These are phyloP conservation scores for Idaea straminata DNA, from an alignment of 2,888 invertebrate species.

Conservation along the genomic window DNA sequence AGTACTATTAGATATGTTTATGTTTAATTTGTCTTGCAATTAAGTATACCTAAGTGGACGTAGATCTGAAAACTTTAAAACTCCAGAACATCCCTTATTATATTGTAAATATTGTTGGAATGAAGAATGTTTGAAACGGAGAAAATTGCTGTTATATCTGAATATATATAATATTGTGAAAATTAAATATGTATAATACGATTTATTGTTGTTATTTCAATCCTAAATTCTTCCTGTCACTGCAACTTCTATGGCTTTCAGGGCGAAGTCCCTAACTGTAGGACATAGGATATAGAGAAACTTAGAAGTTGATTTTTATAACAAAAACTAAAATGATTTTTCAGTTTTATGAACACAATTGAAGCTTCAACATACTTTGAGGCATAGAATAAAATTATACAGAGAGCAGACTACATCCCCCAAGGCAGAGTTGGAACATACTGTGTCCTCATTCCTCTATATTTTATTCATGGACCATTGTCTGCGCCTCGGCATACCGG, in stretches of 20 bases:
- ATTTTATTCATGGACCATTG: constrained; percentile 56
- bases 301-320: neutral
- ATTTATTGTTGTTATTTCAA: constrained; percentile 37
- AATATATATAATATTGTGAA: constrained; percentile 64
- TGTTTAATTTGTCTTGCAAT: neutral
- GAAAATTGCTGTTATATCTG: constrained; percentile 68
- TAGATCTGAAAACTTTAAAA: neutral
- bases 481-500: constrained; percentile 29
- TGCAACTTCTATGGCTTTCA: too few relatives aligned
- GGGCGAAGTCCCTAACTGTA: neutral
- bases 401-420: constrained; percentile 14
- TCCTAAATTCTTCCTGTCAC: too few relatives aligned
- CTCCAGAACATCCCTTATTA: constrained; percentile 39
- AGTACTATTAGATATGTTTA: neutral
- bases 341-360: constrained; percentile 2
- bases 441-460: constrained; percentile 39
- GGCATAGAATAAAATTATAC: constrained; percentile 4
- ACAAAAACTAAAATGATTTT: neutral
- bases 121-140: constrained; percentile 44
- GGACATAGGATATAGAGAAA: neutral
- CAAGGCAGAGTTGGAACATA: constrained; percentile 13
- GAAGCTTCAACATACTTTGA: neutral
- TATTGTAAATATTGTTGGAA: constrained; percentile 72
- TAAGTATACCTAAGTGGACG: neutral
- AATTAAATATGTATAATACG: constrained; percentile 75